Evolutionary conservation across 2,888 invertebrate genomes (phyloP), one percentile per base, ranked within the genome.

Genomic region (Diabrotica balteata): DNA sequence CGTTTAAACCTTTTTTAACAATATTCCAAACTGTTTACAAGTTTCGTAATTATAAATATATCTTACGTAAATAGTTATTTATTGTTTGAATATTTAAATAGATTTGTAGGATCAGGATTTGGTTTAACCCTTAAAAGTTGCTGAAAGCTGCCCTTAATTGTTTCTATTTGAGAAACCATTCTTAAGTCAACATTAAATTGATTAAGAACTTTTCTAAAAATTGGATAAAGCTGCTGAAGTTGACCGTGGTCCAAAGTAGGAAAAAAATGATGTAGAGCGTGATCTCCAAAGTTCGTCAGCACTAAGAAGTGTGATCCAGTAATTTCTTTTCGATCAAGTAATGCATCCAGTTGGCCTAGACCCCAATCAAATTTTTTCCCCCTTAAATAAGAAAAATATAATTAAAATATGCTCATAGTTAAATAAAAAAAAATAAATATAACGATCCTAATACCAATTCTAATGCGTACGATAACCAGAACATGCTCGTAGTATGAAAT

Each of bases 241-340:
- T 90, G 88, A 0, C 90, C 90, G 78, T 95, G 94, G 80, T 95
- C 95, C 51, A 95, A 77, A 0, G 93, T 92, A 0, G 95, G 95
- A 76, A 95, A 91, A 43, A 95, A 84, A 82, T 95, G 95, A 81
- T 95, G 95, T 2, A 95, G 85, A 0, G 87, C 87, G 80, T 95
- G 95, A 69, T 92, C 90, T 0, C 95, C 95, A 76, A 93, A 95
- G 69, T 90, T 87, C 0, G 92, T 91, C 59, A 94, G 80, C 0
- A 89, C 88, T 72, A 92, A 83, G 78, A 92, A 90, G 72, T 89
- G 88, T 50, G 89, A 90, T 17, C 90, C 88, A 42, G 89, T 88
- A 62, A 91, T 85, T 72, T 93, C 91, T 10, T 86, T 84, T 67
- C 93, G 87, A 78, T 93, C 94, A 60, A 91, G 88, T 0, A 93